Evolutionary conservation across 2,797 vertebrate species (phyloP), one percentile per base, ranked within the genome.

Genomic region (Callimico goeldii): DNA sequence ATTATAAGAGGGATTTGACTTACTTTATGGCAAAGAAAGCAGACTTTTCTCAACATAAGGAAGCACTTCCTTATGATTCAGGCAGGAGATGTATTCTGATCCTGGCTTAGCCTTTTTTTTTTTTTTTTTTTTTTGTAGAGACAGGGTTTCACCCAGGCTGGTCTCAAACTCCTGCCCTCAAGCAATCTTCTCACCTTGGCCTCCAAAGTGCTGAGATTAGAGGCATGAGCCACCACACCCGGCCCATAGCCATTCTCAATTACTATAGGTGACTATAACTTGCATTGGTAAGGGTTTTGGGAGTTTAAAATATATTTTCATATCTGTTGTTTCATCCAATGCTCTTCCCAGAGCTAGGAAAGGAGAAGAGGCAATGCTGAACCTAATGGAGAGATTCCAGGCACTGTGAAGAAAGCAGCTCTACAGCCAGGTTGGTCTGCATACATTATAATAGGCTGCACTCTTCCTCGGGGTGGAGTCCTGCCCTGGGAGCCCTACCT

Each of bases 401-500:
- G n/a, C 36, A 13, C 12, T 22, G 46, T 12, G 64, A n/a, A 70
- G 17, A 15, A 52, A 24, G 70, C 2, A 7, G n/a, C 72, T 86
- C 76, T n/a, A 5, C 0, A 1, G 15, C 13, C 52, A 61, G 33
- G 55, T 39, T 3, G 64, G 39, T 57, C 7, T 39, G 20, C 12
- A 15, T 5, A 14, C 87, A 55, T 26, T 48, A 48, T 79, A 58
- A 58, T 0, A 52, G 82, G 50, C 46, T 61, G 50, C n/a, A 19
- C 11, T 61, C 73, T 48, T 52, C 46, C 12, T 33, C 41, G 79
- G 61, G 11, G 4, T 20, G 12, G 43, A 36, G n/a, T 48, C 55
- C 58, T 64, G 17, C n/a, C 75, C 30, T 75, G 43, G 58, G 92
- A 48, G 55, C 9, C 96, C 95, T 97, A 99, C 99, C 99, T 99